Conservation (phyloP, 2,797 vertebrate species). For the Enteromius paludinosus region DNA sequence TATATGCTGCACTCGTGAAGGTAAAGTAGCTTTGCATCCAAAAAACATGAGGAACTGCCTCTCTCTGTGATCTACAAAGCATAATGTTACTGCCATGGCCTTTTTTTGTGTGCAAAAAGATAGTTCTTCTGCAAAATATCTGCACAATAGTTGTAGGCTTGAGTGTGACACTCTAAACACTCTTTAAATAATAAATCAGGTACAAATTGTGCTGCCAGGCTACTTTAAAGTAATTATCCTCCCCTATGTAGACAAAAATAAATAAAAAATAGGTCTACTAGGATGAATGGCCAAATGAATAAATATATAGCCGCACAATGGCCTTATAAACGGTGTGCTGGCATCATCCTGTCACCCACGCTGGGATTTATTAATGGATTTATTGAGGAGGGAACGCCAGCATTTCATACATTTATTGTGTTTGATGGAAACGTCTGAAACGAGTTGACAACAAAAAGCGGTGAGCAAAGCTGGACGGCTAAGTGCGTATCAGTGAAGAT, state of each 20-base stretch:
- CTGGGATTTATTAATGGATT: slow-evolving; percentile 61
- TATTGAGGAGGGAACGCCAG: slow-evolving; percentile 37
- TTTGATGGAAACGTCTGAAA: slow-evolving; percentile 53
- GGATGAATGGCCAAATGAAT: slow-evolving; percentile 56
- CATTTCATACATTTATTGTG: slow-evolving; percentile 58
- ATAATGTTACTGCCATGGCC: background rate
- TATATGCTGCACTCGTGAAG: slow-evolving; percentile 22
- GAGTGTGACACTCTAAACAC: slow-evolving; percentile 17
- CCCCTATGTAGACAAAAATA: slow-evolving; percentile 52
- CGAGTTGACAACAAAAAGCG: slow-evolving; percentile 45
- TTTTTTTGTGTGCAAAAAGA: background rate
- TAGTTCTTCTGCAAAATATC: background rate
- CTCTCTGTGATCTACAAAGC: background rate
- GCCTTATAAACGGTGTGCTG: slow-evolving; percentile 48
- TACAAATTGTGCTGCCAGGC: slow-evolving; percentile 60
- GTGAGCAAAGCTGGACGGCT: slow-evolving; percentile 21
- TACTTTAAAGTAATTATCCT: slow-evolving; percentile 63
- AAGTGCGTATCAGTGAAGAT: slow-evolving; percentile 54
- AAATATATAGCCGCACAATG: slow-evolving; percentile 54
- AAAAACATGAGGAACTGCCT: slow-evolving; percentile 29
- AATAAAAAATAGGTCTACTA: slow-evolving; percentile 38
- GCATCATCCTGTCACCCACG: slow-evolving; percentile 51
- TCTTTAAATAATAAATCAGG: slow-evolving; percentile 59
- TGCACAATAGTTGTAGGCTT: slow-evolving; percentile 43
- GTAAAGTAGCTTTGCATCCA: background rate